These are phyloP conservation scores for Oreotrochilus melanogaster DNA, from an alignment of 2,113 vertebrate genomes.

Conservation along the genomic window DNA sequence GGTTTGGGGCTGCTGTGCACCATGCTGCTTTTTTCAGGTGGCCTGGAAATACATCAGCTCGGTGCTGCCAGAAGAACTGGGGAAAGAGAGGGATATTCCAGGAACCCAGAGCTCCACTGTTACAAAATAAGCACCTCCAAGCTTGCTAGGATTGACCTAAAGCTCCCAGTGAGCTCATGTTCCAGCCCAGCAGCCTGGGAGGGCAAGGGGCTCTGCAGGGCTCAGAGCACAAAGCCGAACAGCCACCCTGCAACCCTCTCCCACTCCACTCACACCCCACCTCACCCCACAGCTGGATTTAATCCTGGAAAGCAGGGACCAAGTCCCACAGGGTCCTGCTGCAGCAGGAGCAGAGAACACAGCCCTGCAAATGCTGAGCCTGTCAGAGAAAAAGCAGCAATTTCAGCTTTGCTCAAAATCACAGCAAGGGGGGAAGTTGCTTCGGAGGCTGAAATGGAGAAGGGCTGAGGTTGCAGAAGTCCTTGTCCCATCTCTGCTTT, in stretches of 20 bases:
- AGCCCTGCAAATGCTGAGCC: fast-evolving
- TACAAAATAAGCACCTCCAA: fast-evolving
- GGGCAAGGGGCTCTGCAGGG: fast-evolving
- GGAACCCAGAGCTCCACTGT: fast-evolving
- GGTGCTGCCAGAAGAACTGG: fast-evolving
- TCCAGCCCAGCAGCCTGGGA: fast-evolving
- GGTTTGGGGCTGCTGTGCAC: background rate
- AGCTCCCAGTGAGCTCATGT: fast-evolving
- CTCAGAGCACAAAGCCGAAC: background rate
- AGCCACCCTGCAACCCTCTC: fast-evolving
- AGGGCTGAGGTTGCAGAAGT: fast-evolving
- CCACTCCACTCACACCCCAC: fast-evolving
- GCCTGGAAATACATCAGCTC: background rate
- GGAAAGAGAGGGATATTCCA: too few relatives aligned
- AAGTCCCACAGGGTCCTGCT: fast-evolving
- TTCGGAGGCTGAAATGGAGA: fast-evolving
- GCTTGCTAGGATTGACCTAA: fast-evolving
- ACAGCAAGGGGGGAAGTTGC: fast-evolving
- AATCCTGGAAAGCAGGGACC: fast-evolving
- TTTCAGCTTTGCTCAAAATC: background rate
- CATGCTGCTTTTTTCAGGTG: background rate
- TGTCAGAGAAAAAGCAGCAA: fast-evolving
- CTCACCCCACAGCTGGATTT: background rate
- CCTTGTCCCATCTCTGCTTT: background rate
- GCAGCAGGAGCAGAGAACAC: background rate